These are phyloP conservation scores for Astur gentilis DNA, from an alignment of 2,113 vertebrate species.

Conservation along the genomic window DNA sequence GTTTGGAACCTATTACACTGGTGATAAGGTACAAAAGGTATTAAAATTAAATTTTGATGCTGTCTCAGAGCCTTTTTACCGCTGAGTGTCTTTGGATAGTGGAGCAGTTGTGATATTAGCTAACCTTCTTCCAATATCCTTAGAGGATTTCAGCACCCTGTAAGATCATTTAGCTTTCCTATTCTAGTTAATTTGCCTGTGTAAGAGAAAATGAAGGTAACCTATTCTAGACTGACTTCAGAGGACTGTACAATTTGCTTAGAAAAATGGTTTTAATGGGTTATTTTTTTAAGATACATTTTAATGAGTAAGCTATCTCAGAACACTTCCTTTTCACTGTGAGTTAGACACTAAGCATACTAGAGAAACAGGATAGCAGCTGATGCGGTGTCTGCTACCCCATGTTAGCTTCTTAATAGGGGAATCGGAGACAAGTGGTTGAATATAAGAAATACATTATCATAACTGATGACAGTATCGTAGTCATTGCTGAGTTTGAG, in stretches of 20 bases:
- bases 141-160: background rate
- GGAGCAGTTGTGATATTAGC: background rate
- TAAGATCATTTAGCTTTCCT: background rate
- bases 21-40: background rate
- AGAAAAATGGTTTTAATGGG: background rate
- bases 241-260: background rate
- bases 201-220: background rate
- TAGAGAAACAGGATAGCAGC: background rate
- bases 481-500: background rate
- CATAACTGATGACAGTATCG: background rate
- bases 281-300: background rate
- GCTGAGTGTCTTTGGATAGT: background rate
- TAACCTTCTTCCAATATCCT: background rate
- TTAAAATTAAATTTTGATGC: background rate
- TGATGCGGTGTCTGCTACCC: background rate
- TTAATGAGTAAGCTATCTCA: background rate
- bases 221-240: background rate
- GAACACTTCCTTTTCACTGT: background rate
- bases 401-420: background rate
- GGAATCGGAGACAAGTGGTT: background rate
- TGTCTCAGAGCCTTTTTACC: background rate
- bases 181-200: background rate
- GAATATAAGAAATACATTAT: background rate
- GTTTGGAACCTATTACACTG: background rate
- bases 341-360: background rate